Evolutionary conservation across 2,797 vertebrate genomes (phyloP), one percentile per base, ranked within the genome.

Genomic region (Bryconaethiops microstoma): DNA sequence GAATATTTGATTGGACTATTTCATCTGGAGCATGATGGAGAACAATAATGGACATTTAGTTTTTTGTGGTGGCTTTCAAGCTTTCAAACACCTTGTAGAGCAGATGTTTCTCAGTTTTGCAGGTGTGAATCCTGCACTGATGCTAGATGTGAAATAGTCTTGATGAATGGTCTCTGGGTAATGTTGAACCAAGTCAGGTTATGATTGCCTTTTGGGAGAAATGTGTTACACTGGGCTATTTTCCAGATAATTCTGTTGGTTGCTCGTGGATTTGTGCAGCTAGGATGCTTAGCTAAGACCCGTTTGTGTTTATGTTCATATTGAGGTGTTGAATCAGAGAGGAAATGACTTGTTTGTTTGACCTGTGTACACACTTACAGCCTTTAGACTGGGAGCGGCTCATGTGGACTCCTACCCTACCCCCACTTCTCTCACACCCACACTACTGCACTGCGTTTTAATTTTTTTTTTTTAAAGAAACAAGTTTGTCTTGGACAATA

Each of bases 331-430:
- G 45, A 16, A 9, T 54, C 29, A 57, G 50, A 74, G 67, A 78
- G 73, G 70, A 80, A 76, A 64, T 70, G 42, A 63, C 67, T 76
- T 81, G 79, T 79, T 84, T 85, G 67, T 67, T 74, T 82, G 63
- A 82, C 69, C 80, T 25, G n/a, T 83, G 82, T 25, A 83, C 78
- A 62, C 55, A 65, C 17, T 83, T n/a, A 16, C 16, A 39, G 74
- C 62, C 59, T 79, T 81, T 77, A 67, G 35, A 70, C n/a, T 74
- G 81, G 83, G 74, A 74, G 64, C 68, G 77, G 69, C 81, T 82
- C 69, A 76, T 67, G 60, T 82, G 83, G 59, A 50, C 55, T 62
- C 45, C 57, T 19, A 21, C 4, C 5, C 17, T 17, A 14, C 52
- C 52, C 14, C 16, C 52, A 16, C 16, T 14, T 54, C 52, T 54